Percentiles rank a stretch among this genome's conserved stretches.
phyloP scores from a whole-genome alignment of 1,140 invertebrate genomes.

The Streblospio benedicti region DNA sequence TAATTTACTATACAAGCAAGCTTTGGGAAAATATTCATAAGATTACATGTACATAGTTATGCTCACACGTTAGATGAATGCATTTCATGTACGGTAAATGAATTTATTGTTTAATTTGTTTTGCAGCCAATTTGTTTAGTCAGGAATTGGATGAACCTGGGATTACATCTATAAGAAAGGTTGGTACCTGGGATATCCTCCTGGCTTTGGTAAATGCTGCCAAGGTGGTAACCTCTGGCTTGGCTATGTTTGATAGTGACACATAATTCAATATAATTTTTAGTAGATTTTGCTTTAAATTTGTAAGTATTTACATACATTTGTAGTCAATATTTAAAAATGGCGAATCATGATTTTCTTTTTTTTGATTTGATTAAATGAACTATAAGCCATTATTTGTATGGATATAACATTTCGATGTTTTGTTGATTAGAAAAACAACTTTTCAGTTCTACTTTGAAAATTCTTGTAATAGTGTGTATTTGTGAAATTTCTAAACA shows the following conservation, averaged over 20 bases:
- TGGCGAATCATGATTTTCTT: slow-evolving; percentile 2
- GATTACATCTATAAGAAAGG: slow-evolving; percentile 77
- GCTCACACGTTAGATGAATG: no score
- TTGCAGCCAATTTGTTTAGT: slow-evolving; percentile 52
- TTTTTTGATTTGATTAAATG: slow-evolving; percentile 5
- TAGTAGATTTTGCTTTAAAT: neutral
- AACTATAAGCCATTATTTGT: neutral
- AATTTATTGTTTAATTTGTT: no score
- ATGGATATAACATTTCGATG: neutral
- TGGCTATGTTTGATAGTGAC: slow-evolving; percentile 66
- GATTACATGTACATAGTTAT: no score
- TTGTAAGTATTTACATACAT: neutral
- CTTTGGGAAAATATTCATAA: no score
- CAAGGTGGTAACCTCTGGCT: slow-evolving; percentile 60
- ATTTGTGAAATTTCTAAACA: neutral
- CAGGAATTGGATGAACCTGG: slow-evolving; percentile 71
- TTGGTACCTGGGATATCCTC: slow-evolving; percentile 72
- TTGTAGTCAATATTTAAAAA: neutral
- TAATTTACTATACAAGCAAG: no score
- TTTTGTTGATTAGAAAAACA: neutral
- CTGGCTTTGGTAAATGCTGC: slow-evolving; percentile 82
- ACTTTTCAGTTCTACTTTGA: neutral
- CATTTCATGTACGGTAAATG: no score
- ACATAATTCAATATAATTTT: slow-evolving; percentile 44
- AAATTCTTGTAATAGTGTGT: neutral